A percentile compares a stretch with the other conserved stretches of the same genome.
phyloP scores from a whole-genome alignment of 1,140 invertebrate species.

The Lethrus apterus region DNA sequence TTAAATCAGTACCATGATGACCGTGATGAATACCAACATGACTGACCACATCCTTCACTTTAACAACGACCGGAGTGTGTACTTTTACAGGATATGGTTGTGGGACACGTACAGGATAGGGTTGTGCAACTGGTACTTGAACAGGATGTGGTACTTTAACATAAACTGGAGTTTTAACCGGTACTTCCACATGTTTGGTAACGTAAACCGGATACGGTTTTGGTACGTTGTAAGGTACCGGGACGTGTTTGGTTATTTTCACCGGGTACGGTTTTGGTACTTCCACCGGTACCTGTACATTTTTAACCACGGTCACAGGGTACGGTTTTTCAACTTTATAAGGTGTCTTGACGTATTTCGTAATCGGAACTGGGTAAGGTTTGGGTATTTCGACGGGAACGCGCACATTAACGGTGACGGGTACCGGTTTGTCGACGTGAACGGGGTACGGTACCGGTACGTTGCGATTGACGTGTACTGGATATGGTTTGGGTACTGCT shows the following conservation, averaged over 20 bases:
- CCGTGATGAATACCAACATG: too few species aligned
- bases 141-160: slow-evolving; percentile 23
- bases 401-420: background rate
- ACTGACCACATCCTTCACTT: too few species aligned
- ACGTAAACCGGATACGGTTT: too few species aligned
- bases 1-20: too few species aligned
- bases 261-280: slow-evolving; percentile 31
- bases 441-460: slow-evolving; percentile 21
- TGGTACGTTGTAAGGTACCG: slow-evolving; percentile 34
- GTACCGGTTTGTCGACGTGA: slow-evolving; percentile 3
- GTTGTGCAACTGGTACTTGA: slow-evolving; percentile 2
- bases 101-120: slow-evolving; percentile 8
- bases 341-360: slow-evolving; percentile 28
- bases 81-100: too few species aligned
- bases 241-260: slow-evolving; percentile 29
- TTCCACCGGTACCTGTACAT: slow-evolving; percentile 35
- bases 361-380: slow-evolving; percentile 26
- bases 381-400: slow-evolving; percentile 24
- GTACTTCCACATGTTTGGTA: too few species aligned
- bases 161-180: slow-evolving; percentile 10
- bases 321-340: slow-evolving; percentile 35
- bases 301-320: slow-evolving; percentile 29
- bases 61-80: too few species aligned
- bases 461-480: slow-evolving; percentile 7
- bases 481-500: slow-evolving; percentile 7